Evolutionary conservation across 2,888 invertebrate genomes (phyloP), one percentile per base, ranked within the genome.

Genomic region (Gari tellinella): DNA sequence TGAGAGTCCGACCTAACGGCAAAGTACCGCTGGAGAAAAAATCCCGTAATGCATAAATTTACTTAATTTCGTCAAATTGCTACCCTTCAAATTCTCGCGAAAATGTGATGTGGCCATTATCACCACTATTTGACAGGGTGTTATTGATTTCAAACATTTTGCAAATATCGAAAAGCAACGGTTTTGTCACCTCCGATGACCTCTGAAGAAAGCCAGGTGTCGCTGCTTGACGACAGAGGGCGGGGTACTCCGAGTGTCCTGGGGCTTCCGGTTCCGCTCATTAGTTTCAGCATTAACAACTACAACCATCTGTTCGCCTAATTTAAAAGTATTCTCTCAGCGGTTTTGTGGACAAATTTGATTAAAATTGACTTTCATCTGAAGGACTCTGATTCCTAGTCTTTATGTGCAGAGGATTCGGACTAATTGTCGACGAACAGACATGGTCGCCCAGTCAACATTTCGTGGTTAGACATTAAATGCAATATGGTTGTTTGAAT

Each of bases 241-340:
- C 64, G 64, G 53, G 76, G 49, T 53, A 46, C 43, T 48, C 48
- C 49, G 55, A 21, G 23, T 31, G 52, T 55, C 76, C 64, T 26
- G 49, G 64, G 76, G 67, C 38, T 40, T 37, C 43, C 45, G 37
- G 57, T 43, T 65, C 57, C 49, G 67, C 63, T 76, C 76, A 76
- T 76, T 76, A 76, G 76, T 60, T 64, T 67, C 70, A n/a, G 66
- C 38, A 53, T 64, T 63, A 60, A 61, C 61, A 17, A 41, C 41
- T 23, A 17, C n/a, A n/a, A 23, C 66, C 72, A 72, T 72, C 72
- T 72, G 72, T 51, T 45, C 31, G 31, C 31, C 31, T 31, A 31
- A 31, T 31, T 31, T 10, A 31, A 31, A 31, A 31, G 31, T 31
- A 31, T 31, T 31, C 5, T 31, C 15, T 19, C 25, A 21, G 66